These are phyloP conservation scores for Cossypha dichroa DNA, from an alignment of 2,797 vertebrate genomes.

Conservation along the genomic window DNA sequence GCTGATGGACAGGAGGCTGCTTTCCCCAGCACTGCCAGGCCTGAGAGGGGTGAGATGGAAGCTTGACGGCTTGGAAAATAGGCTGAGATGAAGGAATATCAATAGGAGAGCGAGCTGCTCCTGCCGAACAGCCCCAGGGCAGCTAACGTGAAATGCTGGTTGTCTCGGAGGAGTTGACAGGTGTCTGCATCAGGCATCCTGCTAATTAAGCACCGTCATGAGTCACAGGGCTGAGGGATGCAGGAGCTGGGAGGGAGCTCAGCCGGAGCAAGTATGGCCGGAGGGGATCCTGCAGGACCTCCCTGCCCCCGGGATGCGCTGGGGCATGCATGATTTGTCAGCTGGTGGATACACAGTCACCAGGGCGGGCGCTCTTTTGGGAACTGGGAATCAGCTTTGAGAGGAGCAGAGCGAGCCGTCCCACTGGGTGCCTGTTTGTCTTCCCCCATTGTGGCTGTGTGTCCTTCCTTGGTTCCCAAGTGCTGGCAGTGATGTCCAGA, in stretches of 20 bases:
- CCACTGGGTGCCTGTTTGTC: rapidly evolving
- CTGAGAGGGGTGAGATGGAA: conserved; percentile 59
- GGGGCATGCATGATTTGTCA: rapidly evolving
- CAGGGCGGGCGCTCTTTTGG: neutral
- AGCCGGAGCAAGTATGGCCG: neutral
- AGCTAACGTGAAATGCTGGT: conserved; percentile 57
- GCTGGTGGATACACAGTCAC: neutral
- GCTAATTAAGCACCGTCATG: conserved; percentile 57
- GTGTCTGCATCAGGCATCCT: conserved; percentile 56
- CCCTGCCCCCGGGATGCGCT: neutral
- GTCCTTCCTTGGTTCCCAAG: neutral
- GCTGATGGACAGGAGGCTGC: neutral
- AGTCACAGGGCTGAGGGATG: conserved; percentile 1
- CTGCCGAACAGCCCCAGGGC: conserved; percentile 52
- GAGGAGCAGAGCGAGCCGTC: neutral
- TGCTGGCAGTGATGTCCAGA: neutral
- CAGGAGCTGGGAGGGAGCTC: neutral
- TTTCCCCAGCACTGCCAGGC: neutral
- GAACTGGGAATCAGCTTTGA: neutral
- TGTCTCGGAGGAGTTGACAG: conserved; percentile 63
- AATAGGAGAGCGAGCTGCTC: conserved; percentile 55
- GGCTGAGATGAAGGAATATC: conserved; percentile 71
- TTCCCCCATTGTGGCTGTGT: neutral
- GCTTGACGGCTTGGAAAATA: conserved; percentile 67
- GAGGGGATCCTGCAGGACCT: neutral